A percentile compares a stretch with the other conserved stretches of the same genome.
Conservation (phyloP, 2,797 vertebrate species). For the Lagorchestes hirsutus region DNA sequence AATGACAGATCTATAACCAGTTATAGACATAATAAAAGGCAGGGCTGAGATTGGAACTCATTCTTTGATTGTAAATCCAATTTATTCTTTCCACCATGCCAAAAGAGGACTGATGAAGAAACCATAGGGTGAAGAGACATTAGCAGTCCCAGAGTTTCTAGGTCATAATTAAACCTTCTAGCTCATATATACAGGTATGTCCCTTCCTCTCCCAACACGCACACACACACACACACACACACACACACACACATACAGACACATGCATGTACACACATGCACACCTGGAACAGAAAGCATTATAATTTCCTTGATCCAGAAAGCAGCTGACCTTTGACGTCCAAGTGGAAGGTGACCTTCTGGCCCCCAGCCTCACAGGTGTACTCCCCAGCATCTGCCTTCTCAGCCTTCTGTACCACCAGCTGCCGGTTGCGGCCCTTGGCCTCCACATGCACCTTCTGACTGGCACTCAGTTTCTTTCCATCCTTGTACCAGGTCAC, state of each 20-base stretch:
- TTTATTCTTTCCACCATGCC: neutral
- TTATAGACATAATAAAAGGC: neutral
- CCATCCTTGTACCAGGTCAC: slow-evolving; percentile 90
- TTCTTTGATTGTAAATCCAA: neutral
- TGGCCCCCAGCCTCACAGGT: slow-evolving; percentile 88
- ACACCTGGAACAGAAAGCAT: neutral
- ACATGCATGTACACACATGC: too few species aligned
- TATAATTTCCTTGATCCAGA: neutral
- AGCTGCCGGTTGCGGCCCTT: slow-evolving; percentile 83
- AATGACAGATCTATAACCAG: neutral
- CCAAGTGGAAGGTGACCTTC: slow-evolving; percentile 80
- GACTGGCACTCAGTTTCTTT: slow-evolving; percentile 84
- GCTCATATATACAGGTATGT: neutral
- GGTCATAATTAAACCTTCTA: neutral
- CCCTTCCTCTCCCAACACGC: neutral
- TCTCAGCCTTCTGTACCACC: slow-evolving; percentile 87
- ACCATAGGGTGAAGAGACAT: neutral
- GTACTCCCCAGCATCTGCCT: slow-evolving; percentile 89
- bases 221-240: too few species aligned
- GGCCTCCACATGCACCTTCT: slow-evolving; percentile 83
- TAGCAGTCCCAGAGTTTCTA: neutral
- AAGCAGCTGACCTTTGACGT: neutral
- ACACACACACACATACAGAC: too few species aligned
- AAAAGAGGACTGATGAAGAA: neutral
- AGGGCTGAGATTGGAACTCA: neutral